Base-by-base conservation (phyloP, 2,113 vertebrate genomes). In the Aptenodytes forsteri region DNA sequence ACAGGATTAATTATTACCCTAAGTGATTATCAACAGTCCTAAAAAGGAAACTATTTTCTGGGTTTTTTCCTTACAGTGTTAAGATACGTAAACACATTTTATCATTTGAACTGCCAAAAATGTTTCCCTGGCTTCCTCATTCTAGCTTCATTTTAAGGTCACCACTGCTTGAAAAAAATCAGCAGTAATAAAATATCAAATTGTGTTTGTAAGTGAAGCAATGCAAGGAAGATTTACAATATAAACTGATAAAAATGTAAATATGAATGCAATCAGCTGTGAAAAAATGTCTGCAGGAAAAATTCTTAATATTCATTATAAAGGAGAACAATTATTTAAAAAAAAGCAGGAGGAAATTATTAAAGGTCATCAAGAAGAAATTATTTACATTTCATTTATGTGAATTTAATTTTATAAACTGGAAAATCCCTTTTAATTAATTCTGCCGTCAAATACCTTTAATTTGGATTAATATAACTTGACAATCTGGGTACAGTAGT, bases 1-100 rank as follows among this genome's bases (percentile, higher is more conserved):
- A 93, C 66, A 93, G 78, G 87, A 94, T 93, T 92, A 97, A 96
- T 93, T 97, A 94, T 85, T 88, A 94, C 46, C 42, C 87, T 47
- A 86, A 77, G 66, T 88, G 81, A 95, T 83, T 90, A 96, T 96
- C 87, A 92, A 77, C 82, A 21, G 25, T 66, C 62, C 62, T 73
- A 86, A 92, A 93, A 95, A 76, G 58, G 71, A 83, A 93, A 90
- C 54, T 40, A 3, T 54, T 91, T 96, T 80, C 54, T 73, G 25
- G 2, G 3, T 13, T 94, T 91, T 64, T 65, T 73, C 73, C 52
- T 92, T 46, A 32, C 62, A 80, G 58, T 36, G 13, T 36, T 93
- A 58, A 70, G 50, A 79, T 44, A 30, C 1, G 0, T 65, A 64
- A 82, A 89, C 4, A 65, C 6, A 58, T 50, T 81, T 83, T 90